Percentiles rank a stretch among this genome's conserved stretches.
Conservation (phyloP, 1,140 invertebrate species). For the Eueides isabella region DNA sequence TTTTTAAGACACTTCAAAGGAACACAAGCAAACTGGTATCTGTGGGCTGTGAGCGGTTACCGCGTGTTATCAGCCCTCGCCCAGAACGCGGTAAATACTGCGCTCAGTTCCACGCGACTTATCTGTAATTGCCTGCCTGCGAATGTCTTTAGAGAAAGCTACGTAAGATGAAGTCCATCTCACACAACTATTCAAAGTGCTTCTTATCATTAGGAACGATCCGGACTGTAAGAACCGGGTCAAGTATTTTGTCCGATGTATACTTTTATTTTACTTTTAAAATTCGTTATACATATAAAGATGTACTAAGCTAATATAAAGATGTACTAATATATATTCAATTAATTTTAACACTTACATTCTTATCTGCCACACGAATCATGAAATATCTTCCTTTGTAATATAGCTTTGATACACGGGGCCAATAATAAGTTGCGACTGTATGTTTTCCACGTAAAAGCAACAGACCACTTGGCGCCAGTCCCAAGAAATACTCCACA, state of each 20-base stretch:
- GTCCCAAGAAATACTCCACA: conserved; percentile 97
- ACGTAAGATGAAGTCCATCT: conserved; percentile 71
- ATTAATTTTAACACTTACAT: conserved; percentile 84
- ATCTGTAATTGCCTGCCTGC: conserved; percentile 79
- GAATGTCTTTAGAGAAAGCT: conserved; percentile 78
- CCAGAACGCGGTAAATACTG: conserved; percentile 72
- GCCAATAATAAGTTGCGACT: conserved; percentile 99
- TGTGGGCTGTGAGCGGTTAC: conserved; percentile 31
- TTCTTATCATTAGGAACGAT: conserved; percentile 59
- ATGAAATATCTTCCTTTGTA: conserved; percentile 98
- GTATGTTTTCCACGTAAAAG: conserved; percentile 97
- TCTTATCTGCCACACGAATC: conserved; percentile 96
- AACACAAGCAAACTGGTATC: conserved; percentile 37
- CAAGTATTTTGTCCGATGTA: conserved; percentile 57
- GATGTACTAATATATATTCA: background rate
- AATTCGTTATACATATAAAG: conserved; percentile 17
- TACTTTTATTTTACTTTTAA: conserved; percentile 33
- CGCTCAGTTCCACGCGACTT: conserved; percentile 73
- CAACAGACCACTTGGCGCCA: conserved; percentile 98
- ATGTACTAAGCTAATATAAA: background rate
- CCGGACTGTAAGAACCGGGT: conserved; percentile 63
- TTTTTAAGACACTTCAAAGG: conserved; percentile 49
- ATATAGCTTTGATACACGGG: conserved; percentile 97
- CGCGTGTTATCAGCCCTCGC: conserved; percentile 56
- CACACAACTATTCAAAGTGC: conserved; percentile 64